Base-by-base conservation (phyloP, 35 echinoderm and acorn worm species). In the Ophioderma brevispina region DNA sequence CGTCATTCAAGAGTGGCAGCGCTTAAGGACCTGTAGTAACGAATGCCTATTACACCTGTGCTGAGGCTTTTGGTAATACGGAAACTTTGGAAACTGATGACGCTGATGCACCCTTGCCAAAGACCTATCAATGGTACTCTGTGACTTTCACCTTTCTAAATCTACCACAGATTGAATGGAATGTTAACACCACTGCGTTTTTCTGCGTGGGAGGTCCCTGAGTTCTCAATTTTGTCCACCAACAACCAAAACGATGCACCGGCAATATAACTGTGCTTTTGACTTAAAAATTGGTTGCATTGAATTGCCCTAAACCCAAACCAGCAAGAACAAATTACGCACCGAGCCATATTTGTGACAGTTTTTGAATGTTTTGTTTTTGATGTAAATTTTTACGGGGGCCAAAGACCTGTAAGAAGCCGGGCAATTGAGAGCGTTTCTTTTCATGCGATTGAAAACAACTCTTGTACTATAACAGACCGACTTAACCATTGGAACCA, bases 371-470 rank as follows among this genome's bases (percentile, higher is more conserved):
- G 88, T 35, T 3, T 42, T 59, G 31, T 85, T 19, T 25, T 85
- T 85, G 32, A 59, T 85, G 63, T 85, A 1, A 35, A 32, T n/a
- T 59, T 31, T 79, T 79, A 90, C 14, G n/a, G n/a, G n/a, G n/a
- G n/a, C n/a, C n/a, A n/a, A n/a, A n/a, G n/a, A n/a, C 46, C 41
- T 21, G 11, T 23, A 1, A 90, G 2, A 38, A 33, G 31, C 2
- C 64, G 78, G 5, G 75, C 46, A 19, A 89, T n/a, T 80, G 87
- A 77, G 40, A 50, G 80, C 1, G 80, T 39, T 11, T n/a, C n/a
- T 89, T 40, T 0, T 82, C 49, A 82, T 17, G 88, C 88, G 75
- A 90, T 90, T 21, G 87, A 82, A 4, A 17, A 37, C 31, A 36
- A n/a, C 13, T 33, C 33, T 34, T 19, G 23, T 8, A 25, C 81